phyloP scores from a whole-genome alignment of 2,888 invertebrate genomes.

The Diploptera punctata region DNA sequence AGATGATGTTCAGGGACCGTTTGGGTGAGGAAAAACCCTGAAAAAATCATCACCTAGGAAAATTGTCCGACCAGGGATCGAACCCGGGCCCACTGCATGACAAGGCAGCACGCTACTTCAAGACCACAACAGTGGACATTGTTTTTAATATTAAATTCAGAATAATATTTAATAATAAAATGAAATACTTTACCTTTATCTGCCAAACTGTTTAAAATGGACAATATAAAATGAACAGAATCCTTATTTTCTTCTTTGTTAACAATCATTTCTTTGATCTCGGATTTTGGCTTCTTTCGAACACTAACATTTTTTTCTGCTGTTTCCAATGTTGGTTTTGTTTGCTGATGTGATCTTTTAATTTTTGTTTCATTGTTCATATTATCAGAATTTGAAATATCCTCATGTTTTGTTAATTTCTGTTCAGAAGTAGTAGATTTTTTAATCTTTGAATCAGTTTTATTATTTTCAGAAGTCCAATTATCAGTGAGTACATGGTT shows the following conservation, averaged over 20 bases:
- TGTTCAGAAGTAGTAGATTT: background rate
- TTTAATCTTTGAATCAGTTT: too few relatives aligned
- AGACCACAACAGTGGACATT: too few relatives aligned
- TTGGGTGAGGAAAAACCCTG: too few relatives aligned
- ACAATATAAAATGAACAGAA: constrained; percentile 23
- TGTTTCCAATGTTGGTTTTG: background rate
- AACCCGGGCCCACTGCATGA: too few relatives aligned
- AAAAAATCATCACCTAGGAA: too few relatives aligned
- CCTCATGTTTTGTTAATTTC: background rate
- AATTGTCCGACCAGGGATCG: too few relatives aligned
- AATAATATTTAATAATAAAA: too few relatives aligned
- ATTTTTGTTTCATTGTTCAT: background rate
- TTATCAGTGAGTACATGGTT: background rate
- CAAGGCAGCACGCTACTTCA: too few relatives aligned
- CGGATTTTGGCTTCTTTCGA: background rate
- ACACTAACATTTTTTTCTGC: background rate
- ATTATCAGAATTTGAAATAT: too few relatives aligned
- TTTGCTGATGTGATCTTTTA: background rate
- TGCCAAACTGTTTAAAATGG: constrained; percentile 25
- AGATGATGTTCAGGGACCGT: too few relatives aligned
- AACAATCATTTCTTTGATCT: background rate
- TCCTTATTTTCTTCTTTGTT: constrained; percentile 5
- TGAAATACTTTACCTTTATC: constrained; percentile 30
- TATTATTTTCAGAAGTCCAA: background rate
- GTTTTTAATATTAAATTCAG: too few relatives aligned